A percentile compares a stretch with the other conserved stretches of the same genome.
These are phyloP conservation scores for Myxocyprinus asiaticus DNA, from an alignment of 2,113 vertebrate species.

Conservation along the genomic window DNA sequence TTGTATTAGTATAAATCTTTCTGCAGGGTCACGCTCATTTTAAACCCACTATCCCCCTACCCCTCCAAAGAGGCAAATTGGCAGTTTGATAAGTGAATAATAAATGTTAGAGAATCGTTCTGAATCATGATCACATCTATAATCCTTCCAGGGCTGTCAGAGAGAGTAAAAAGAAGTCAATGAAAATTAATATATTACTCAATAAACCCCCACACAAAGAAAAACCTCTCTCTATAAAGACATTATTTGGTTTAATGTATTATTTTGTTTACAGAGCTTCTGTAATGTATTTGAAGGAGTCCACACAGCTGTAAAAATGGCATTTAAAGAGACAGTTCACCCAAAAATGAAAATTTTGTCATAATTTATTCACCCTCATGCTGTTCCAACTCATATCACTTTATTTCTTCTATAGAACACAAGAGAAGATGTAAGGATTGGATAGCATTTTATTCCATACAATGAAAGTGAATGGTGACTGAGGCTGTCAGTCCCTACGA, in stretches of 20 bases:
- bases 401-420: no score
- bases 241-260: slow-evolving; percentile 11
- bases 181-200: slow-evolving; percentile 34
- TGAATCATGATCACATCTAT: slow-evolving; percentile 5
- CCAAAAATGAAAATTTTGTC: no score
- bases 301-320: no score
- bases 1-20: slow-evolving; percentile 47
- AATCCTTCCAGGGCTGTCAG: slow-evolving; percentile 32
- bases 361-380: no score
- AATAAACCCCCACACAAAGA: neutral
- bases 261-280: neutral
- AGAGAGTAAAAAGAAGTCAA: slow-evolving; percentile 34
- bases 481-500: no score
- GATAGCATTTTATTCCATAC: no score
- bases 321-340: no score
- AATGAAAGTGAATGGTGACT: no score
- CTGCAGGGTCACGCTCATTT: slow-evolving; percentile 22
- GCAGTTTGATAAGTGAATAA: slow-evolving; percentile 63
- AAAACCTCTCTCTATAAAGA: neutral
- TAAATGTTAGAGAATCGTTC: slow-evolving; percentile 59
- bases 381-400: no score
- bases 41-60: slow-evolving; percentile 16
- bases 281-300: neutral
- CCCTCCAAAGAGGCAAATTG: slow-evolving; percentile 53
- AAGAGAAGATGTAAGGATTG: no score